Base-by-base conservation (phyloP, 2,797 vertebrate genomes). In the Esox masquinongy region DNA sequence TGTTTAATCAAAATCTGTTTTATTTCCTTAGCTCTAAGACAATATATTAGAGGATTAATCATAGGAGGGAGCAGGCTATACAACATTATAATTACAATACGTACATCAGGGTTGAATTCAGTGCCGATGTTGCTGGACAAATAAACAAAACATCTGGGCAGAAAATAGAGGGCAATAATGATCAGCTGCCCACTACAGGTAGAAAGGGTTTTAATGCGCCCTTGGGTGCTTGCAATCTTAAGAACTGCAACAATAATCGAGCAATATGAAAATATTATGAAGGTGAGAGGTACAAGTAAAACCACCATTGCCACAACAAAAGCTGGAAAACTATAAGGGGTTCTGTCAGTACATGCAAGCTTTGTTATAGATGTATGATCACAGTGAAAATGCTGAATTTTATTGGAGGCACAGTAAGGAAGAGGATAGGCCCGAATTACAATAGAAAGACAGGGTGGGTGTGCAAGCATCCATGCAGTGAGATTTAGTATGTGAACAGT, bases 11-110 rank as follows among this genome's bases (percentile, higher is more conserved):
- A 53, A 15, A 17, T 53, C 14, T 89, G 73, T 78, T 80, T 90
- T 16, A 93, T 84, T 59, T 92, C 87, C 85, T 84, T 86, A 66
- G 87, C 88, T 83, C 86, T 93, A 77, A 87, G 90, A 80, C 94
- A 93, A 15, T 95, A 95, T 34, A 95, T 93, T 19, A 95, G 76
- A 2, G 92, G 94, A 59, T 96, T 96, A 4, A 94, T 82, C 80
- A 95, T 90, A 0, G 51, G 51, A 53, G 51, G 51, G 94, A 93
- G 0, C 31, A 83, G 74, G 51, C 92, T 88, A 5, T 93, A 92
- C 29, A 91, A 7, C 87, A 91, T 91, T 75, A 90, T 89, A 16
- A 78, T 90, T 70, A 24, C 82, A 82, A 81, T 90, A 83, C 34
- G 81, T 78, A 86, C 71, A 90, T 90, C 85, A 59, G 75, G 39